A percentile compares a stretch with the other conserved stretches of the same genome.
These are phyloP conservation scores for Discoglossus pictus DNA, from an alignment of 2,797 vertebrate genomes.

Conservation along the genomic window DNA sequence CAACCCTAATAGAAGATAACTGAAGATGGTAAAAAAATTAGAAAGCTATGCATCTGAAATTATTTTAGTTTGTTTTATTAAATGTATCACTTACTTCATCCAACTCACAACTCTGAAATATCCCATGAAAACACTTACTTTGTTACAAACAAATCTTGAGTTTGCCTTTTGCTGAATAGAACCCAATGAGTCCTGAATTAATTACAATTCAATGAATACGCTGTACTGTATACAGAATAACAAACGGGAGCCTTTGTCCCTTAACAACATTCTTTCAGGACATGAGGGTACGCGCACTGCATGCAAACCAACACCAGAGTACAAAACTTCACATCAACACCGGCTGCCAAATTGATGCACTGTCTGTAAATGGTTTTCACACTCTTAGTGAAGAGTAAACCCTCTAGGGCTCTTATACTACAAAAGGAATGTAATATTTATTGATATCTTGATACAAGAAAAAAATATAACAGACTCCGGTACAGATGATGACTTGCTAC, in stretches of 20 bases:
- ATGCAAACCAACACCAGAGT: background rate
- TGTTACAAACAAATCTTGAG: too few relatives aligned
- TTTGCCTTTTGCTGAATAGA: too few relatives aligned
- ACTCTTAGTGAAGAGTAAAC: conserved; percentile 1
- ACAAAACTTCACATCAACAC: background rate
- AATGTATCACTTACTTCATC: too few relatives aligned
- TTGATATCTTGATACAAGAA: conserved; percentile 7
- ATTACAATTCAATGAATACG: conserved; percentile 1
- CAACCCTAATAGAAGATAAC: too few relatives aligned
- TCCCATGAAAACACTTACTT: too few relatives aligned
- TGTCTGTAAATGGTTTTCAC: conserved; percentile 7
- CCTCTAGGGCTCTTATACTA: conserved; percentile 8
- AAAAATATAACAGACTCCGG: background rate
- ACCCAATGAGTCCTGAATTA: too few relatives aligned
- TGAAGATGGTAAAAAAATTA: too few relatives aligned
- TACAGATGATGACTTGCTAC: conserved; percentile 5
- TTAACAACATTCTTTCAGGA: conserved; percentile 2
- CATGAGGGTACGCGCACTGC: background rate
- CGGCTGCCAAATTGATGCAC: background rate
- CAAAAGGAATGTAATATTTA: conserved; percentile 11
- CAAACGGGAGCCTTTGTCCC: background rate
- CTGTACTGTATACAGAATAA: background rate
- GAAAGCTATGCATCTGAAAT: too few relatives aligned
- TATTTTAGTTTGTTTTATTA: too few relatives aligned
- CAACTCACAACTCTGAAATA: too few relatives aligned